Base-by-base conservation (phyloP, 1,140 invertebrate genomes). In the Heliconius himera region DNA sequence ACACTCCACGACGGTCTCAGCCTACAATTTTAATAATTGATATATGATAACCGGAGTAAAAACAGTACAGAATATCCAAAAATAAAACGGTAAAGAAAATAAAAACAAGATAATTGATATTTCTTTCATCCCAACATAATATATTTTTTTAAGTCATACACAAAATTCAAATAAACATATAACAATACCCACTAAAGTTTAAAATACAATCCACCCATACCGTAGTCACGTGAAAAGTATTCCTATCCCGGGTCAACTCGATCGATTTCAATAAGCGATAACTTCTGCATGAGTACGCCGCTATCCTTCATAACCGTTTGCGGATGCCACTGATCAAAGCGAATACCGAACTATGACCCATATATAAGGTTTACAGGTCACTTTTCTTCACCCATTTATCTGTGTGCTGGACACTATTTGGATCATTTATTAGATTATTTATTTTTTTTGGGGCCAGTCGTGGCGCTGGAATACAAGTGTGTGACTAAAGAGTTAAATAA, bases 221-320 rank as follows among this genome's bases (percentile, higher is more conserved):
- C 79, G 79, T 81, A 77, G 82, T 82, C 66, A 66, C 76, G 81
- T 82, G 84, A 81, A 88, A 86, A 87, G 89, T 89, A 85, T 85
- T 78, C 82, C 76, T 79, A 76, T 79, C 29, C 76, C 77, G 78
- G 84, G 82, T 87, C 84, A 76, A 66, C 82, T 84, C 81, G 83
- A 88, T 91, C 89, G 90, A 92, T 90, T 90, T 90, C 89, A 90
- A 91, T 91, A 90, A 90, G 85, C 88, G 86, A 92, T 92, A 92
- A 90, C 87, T 91, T 92, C 89, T 85, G 87, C 89, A 90, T 87
- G 90, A 89, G 81, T 80, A 84, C 80, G 77, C 80, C 80, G 78
- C 77, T 77, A 83, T 88, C 87, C 84, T 87, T 86, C 83, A 85
- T 73, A 66, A 66, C 80, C 83, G 84, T 89, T 88, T 86, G 85